A percentile compares a stretch with the other conserved stretches of the same genome.
Evolutionary conservation across 2,113 vertebrate species (phyloP).

Genomic region (Daboia siamensis): DNA sequence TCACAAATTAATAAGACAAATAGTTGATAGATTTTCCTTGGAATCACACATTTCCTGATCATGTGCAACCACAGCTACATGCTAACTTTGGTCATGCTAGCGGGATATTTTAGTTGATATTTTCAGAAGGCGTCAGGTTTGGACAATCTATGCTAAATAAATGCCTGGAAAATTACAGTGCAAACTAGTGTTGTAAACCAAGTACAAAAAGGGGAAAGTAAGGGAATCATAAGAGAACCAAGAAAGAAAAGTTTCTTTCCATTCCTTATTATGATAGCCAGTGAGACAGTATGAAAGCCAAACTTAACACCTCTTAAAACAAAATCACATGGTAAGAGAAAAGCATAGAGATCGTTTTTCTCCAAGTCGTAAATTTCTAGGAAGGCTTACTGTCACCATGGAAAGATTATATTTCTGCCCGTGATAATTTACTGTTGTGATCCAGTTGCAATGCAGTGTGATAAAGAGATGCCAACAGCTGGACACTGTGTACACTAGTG

Average conservation of each 20-base stretch:
- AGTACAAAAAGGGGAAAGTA: background rate
- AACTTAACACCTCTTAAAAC: too few relatives aligned
- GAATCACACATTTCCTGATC: background rate
- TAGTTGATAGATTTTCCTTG: background rate
- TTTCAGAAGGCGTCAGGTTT: background rate
- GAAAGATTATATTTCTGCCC: background rate
- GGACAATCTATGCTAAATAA: background rate
- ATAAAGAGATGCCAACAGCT: background rate
- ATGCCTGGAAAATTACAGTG: background rate
- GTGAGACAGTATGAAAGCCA: background rate
- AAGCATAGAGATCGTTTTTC: background rate
- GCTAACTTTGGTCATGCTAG: background rate
- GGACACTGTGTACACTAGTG: background rate
- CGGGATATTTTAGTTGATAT: background rate
- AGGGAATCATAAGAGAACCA: background rate
- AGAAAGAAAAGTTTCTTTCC: background rate
- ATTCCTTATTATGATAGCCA: background rate
- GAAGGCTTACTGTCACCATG: fast-evolving
- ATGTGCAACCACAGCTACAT: background rate
- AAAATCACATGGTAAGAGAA: background rate
- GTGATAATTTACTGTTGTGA: fast-evolving
- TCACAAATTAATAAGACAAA: background rate
- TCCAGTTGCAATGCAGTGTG: fast-evolving
- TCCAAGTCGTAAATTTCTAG: background rate
- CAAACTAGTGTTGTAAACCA: background rate